Conservation (phyloP, 2,888 invertebrate genomes). For the Neelides folsomi region DNA sequence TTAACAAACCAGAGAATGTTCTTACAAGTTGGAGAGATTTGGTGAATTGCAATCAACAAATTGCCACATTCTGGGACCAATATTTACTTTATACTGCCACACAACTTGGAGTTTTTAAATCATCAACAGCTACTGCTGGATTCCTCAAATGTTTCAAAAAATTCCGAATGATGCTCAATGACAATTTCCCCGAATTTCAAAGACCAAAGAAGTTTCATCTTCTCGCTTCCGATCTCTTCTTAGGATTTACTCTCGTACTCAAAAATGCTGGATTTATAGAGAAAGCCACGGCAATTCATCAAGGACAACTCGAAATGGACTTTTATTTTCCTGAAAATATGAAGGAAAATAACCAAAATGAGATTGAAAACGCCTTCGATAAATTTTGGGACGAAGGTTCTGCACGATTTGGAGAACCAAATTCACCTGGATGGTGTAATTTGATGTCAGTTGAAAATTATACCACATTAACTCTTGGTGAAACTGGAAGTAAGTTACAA, state of each 20-base stretch:
- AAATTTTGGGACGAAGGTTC: conserved; percentile 28
- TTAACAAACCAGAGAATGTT: conserved; percentile 22
- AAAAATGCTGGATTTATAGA: conserved; percentile 24
- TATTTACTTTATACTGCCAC: conserved; percentile 23
- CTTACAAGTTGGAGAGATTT: conserved; percentile 27
- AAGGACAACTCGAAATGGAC: conserved; percentile 29
- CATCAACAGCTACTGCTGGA: conserved; percentile 5
- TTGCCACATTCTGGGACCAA: conserved; percentile 24
- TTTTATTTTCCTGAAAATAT: conserved; percentile 19
- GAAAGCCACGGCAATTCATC: conserved; percentile 21
- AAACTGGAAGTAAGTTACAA: conserved; percentile 1
- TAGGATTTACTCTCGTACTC: conserved; percentile 16
- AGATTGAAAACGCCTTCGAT: conserved; percentile 15
- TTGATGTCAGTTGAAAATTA: not conserved
- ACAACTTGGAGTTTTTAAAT: conserved; percentile 21
- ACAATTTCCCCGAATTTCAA: conserved; percentile 27
- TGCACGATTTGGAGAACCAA: conserved; percentile 23
- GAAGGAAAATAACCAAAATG: conserved; percentile 13
- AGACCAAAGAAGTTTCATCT: conserved; percentile 24
- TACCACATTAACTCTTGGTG: not conserved
- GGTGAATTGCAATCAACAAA: conserved; percentile 19
- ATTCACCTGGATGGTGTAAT: conserved; percentile 21
- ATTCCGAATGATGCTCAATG: conserved; percentile 26
- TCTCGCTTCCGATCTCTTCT: conserved; percentile 20
- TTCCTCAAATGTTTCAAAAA: conserved; percentile 26